Percentiles rank a stretch among this genome's conserved stretches.
Conservation (phyloP, 2,113 vertebrate species). For the Ancistrus triradiatus region DNA sequence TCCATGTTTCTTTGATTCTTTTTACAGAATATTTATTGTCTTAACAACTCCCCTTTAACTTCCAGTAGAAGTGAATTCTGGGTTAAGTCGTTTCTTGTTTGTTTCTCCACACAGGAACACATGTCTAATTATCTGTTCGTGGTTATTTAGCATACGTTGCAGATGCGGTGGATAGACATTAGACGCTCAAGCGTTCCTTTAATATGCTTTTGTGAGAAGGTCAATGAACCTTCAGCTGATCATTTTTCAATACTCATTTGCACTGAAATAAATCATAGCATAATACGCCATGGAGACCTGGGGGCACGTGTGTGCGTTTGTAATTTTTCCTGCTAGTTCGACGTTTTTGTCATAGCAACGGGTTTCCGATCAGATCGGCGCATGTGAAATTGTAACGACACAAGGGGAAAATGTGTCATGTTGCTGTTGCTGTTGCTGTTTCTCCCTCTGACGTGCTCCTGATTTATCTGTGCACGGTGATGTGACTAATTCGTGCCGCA, state of each 20-base stretch:
- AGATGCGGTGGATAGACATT: too few relatives aligned
- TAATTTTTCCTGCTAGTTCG: background rate
- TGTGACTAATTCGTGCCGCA: slow-evolving; percentile 41
- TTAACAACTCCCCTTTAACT: too few relatives aligned
- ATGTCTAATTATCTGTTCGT: too few relatives aligned
- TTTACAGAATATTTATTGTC: too few relatives aligned
- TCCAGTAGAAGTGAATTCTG: too few relatives aligned
- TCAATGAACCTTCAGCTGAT: background rate
- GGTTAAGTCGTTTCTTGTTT: too few relatives aligned
- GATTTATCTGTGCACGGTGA: slow-evolving; percentile 43
- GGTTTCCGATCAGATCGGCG: slow-evolving; percentile 7
- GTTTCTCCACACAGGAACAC: too few relatives aligned
- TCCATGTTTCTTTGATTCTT: too few relatives aligned
- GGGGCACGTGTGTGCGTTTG: background rate
- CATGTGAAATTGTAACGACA: slow-evolving; percentile 33
- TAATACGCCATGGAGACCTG: background rate
- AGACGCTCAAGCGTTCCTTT: too few relatives aligned
- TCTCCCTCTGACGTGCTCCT: slow-evolving; percentile 26
- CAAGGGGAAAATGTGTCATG: slow-evolving; percentile 28
- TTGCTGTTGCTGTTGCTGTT: slow-evolving; percentile 34
- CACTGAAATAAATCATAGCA: slow-evolving; percentile 1
- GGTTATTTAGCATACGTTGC: too few relatives aligned
- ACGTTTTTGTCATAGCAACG: background rate
- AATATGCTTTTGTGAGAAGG: background rate
- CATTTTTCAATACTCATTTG: background rate